These are phyloP conservation scores for Stegodyphus mimosarum DNA, from an alignment of 1,140 invertebrate species.

Conservation along the genomic window DNA sequence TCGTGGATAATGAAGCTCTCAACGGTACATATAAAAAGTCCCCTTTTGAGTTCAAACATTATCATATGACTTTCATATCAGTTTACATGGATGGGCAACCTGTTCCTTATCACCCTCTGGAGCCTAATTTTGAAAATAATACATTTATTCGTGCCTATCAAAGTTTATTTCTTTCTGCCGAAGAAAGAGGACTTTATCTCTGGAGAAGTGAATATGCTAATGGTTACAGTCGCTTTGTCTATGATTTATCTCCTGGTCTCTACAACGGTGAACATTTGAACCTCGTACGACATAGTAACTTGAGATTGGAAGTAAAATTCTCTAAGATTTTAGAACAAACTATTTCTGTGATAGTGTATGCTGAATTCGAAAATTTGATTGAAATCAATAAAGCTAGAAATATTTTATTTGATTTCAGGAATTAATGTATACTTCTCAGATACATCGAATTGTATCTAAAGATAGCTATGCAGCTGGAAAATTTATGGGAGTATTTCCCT, in stretches of 20 bases:
- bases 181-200: neutral
- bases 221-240: neutral
- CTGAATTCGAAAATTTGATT: neutral
- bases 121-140: constrained; percentile 6
- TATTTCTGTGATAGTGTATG: neutral
- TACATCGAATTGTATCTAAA: neutral
- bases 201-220: neutral
- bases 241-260: neutral
- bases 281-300: neutral
- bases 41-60: constrained; percentile 28
- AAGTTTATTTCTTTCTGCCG: neutral
- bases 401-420: neutral
- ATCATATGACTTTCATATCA: neutral
- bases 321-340: neutral
- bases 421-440: constrained; percentile 1
- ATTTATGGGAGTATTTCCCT: constrained; percentile 1
- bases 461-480: neutral
- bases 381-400: neutral
- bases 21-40: constrained; percentile 3
- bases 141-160: constrained; percentile 14
- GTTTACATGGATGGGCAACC: constrained; percentile 13
- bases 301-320: constrained; percentile 1
- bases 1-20: neutral
- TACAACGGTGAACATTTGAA: constrained; percentile 9
- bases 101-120: neutral